Base-by-base conservation (phyloP, 2,888 invertebrate species). In the Iphiclides podalirius region DNA sequence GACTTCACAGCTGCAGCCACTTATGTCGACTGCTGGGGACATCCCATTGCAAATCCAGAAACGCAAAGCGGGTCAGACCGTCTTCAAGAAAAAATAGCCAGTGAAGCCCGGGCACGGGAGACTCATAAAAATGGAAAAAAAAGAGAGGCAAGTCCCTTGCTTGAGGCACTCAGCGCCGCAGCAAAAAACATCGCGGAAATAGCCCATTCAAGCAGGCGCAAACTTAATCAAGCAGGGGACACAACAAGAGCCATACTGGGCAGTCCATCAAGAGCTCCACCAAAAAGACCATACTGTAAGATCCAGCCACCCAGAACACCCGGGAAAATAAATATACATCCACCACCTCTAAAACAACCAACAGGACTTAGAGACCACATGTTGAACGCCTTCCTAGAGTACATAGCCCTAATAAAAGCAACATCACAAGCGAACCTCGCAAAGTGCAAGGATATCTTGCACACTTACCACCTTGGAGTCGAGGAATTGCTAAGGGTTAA, bases 301-400 rank as follows among this genome's bases (percentile, higher is more conserved):
- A 34, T 31, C 4, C 9, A 31, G 12, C 31, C n/a, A 11, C 31
- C 31, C 3, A 31, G 12, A 31, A 11, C 31, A 9, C n/a, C 9
- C 4, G 31, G 12, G 31, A 8, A 11, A 31, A 3, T 31, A 26
- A 2, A 8, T 9, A 8, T 9, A 1, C 26, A 7, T 1, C 26
- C 26, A 1, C 26, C 3, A 26, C 26, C 9, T 7, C 3, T 26
- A n/a, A n/a, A n/a, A 26, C 26, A 7, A 26, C 8, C 26, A 26
- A 26, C 6, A 1, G 26, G 6, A 11, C 14, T 35, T 23, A 9
- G 9, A 14, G 36, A 36, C 8, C 44, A 35, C n/a, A 9, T 36
- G 11, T 13, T 36, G 14, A 44, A 44, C 26, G 44, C 44, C 2
- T 44, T 44, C 8, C 26, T 26, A 2, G 26, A 26, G 26, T 26